Percentiles rank a stretch among this genome's conserved stretches.
Conservation (phyloP, 2,797 vertebrate genomes). For the Danio jaintianensis region DNA sequence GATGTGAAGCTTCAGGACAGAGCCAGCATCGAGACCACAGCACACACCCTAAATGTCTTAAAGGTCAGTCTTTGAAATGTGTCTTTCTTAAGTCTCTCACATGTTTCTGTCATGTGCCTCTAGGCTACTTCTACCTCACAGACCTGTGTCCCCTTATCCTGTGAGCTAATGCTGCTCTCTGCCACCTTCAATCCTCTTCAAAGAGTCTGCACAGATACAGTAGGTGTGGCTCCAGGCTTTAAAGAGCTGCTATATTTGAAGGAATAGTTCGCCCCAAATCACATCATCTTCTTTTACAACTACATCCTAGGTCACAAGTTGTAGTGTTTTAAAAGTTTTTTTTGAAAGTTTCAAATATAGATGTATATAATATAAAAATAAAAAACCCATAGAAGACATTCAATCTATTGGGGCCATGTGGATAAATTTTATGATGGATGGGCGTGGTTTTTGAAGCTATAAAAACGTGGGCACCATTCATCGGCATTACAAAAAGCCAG, state of each 20-base stretch:
- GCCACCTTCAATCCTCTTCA: not conserved
- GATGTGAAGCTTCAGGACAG: not conserved
- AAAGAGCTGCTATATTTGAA: not conserved
- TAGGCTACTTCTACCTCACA: slow-evolving; percentile 1
- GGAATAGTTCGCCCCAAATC: not conserved
- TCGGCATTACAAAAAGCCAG: too few species aligned
- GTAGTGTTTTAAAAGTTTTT: too few species aligned
- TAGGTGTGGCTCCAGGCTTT: not conserved
- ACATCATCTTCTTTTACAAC: too few species aligned
- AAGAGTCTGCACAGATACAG: not conserved
- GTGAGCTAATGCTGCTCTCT: slow-evolving; percentile 3
- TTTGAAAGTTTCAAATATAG: too few species aligned
- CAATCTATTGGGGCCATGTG: too few species aligned
- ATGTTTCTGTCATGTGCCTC: slow-evolving; percentile 13
- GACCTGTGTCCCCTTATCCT: not conserved
- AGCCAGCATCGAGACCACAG: not conserved
- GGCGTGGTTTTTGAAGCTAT: too few species aligned
- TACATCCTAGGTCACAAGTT: too few species aligned
- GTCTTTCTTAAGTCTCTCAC: not conserved
- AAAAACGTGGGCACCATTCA: too few species aligned
- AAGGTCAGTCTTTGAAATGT: slow-evolving; percentile 23
- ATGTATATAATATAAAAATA: too few species aligned
- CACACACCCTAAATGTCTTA: not conserved
- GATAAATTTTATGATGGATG: too few species aligned
- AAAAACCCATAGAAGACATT: too few species aligned